Evolutionary conservation across 2,888 invertebrate genomes (phyloP).

Genomic region (Lasioglossum zephyrum): DNA sequence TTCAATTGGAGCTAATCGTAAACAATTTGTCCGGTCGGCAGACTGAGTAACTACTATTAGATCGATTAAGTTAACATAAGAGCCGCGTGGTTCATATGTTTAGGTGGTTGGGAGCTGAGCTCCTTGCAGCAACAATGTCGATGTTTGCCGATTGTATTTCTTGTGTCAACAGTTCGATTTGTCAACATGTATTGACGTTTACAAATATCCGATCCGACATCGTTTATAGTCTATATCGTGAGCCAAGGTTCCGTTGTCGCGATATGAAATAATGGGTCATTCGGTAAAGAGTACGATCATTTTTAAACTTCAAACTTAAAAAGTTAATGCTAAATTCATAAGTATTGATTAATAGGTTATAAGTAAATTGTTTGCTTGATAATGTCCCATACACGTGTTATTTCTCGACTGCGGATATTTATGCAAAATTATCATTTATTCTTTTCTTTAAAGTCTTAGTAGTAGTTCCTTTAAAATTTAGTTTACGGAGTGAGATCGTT

Average conservation of each 20-base stretch:
- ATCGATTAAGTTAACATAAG: conserved; percentile 59
- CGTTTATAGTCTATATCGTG: neutral
- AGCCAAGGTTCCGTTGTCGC: neutral
- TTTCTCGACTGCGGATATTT: neutral
- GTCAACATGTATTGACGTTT: conserved; percentile 3
- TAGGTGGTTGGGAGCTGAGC: conserved; percentile 45
- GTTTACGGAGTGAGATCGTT: neutral
- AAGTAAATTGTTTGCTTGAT: neutral
- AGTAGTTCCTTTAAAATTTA: neutral
- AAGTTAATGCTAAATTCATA: neutral
- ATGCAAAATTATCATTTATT: neutral
- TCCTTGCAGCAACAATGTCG: conserved; percentile 50
- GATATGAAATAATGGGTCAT: too few species aligned
- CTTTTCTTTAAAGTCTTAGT: neutral
- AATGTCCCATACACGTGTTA: neutral
- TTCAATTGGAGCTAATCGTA: conserved; percentile 44
- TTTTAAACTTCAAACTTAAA: neutral
- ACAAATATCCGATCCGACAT: neutral
- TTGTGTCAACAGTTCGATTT: conserved; percentile 40
- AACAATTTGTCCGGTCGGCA: conserved; percentile 56
- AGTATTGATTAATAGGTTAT: neutral
- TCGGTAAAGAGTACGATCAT: neutral
- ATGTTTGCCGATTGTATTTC: conserved; percentile 53
- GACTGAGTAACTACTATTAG: conserved; percentile 52
- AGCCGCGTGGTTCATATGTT: conserved; percentile 56